Percentiles rank a stretch among this genome's conserved stretches.
These are phyloP conservation scores for Coregonus sp. DNA, from an alignment of 2,797 vertebrate genomes.

Conservation along the genomic window DNA sequence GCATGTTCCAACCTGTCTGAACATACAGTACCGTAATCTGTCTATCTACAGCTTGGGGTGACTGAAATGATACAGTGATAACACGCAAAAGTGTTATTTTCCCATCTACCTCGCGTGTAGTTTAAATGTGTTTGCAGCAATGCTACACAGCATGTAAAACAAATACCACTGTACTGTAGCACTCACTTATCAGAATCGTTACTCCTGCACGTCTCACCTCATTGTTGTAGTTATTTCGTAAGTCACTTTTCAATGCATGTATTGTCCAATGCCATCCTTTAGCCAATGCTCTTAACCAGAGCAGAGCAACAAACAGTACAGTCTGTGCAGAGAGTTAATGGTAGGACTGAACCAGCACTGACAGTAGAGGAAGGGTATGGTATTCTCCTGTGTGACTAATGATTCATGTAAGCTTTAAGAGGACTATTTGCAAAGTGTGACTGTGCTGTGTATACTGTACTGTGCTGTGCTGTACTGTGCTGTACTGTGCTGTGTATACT, in stretches of 20 bases:
- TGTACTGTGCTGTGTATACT: too few species aligned
- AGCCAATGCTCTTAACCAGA: neutral
- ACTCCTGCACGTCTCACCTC: neutral
- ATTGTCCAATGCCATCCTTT: neutral
- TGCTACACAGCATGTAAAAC: neutral
- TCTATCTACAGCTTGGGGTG: neutral
- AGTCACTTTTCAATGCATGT: neutral
- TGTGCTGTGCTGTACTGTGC: too few species aligned
- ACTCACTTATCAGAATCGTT: neutral
- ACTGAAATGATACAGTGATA: slow-evolving; percentile 1
- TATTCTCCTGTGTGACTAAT: neutral
- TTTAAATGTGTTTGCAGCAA: neutral
- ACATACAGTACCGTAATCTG: neutral
- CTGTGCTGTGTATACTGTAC: neutral
- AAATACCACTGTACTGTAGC: neutral
- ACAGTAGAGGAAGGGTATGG: too few species aligned
- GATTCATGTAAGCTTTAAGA: neutral
- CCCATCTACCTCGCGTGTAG: too few species aligned
- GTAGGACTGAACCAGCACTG: neutral
- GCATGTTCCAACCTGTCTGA: slow-evolving; percentile 8
- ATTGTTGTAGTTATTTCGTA: neutral
- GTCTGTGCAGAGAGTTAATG: neutral
- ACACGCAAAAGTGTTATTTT: neutral
- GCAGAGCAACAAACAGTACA: neutral
- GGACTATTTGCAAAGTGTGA: neutral